Conservation (phyloP, 1,140 invertebrate genomes). For the Holcopasites calliopsidis region DNA sequence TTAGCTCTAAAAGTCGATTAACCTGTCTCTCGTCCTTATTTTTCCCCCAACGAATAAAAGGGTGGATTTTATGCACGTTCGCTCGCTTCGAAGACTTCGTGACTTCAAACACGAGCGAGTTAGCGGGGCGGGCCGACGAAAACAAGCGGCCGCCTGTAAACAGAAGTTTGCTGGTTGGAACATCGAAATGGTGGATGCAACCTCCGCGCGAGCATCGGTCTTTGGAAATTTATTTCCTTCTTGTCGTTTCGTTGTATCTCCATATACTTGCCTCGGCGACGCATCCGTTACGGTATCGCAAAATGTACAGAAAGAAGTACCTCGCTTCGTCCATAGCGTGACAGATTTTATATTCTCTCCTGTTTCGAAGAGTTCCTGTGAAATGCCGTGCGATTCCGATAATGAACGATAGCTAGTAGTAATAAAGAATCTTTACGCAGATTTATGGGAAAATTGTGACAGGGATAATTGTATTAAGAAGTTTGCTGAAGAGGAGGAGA, state of each 20-base stretch:
- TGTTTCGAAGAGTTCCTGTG: too few relatives aligned
- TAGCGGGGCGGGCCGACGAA: not conserved
- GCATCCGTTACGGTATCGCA: not conserved
- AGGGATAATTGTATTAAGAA: too few relatives aligned
- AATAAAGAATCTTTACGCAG: too few relatives aligned
- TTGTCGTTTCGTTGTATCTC: not conserved
- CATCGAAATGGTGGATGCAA: not conserved
- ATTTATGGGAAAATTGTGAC: too few relatives aligned
- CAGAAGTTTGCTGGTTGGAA: not conserved
- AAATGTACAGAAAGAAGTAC: too few relatives aligned
- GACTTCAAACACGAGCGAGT: not conserved
- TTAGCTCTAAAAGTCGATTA: not conserved
- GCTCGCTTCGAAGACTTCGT: not conserved
- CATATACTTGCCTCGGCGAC: not conserved
- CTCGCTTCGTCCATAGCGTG: too few relatives aligned
- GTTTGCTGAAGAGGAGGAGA: too few relatives aligned
- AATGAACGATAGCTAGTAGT: too few relatives aligned
- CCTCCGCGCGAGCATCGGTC: not conserved
- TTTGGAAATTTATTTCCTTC: constrained; percentile 11
- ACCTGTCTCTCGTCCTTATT: not conserved
- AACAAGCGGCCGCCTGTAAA: constrained; percentile 23
- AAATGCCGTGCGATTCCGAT: too few relatives aligned
- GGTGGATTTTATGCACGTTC: constrained; percentile 7
- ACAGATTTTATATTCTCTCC: not conserved
- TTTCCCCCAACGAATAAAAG: too few relatives aligned